These are phyloP conservation scores for Papilio dardanus DNA, from an alignment of 1,140 invertebrate genomes.

Conservation along the genomic window DNA sequence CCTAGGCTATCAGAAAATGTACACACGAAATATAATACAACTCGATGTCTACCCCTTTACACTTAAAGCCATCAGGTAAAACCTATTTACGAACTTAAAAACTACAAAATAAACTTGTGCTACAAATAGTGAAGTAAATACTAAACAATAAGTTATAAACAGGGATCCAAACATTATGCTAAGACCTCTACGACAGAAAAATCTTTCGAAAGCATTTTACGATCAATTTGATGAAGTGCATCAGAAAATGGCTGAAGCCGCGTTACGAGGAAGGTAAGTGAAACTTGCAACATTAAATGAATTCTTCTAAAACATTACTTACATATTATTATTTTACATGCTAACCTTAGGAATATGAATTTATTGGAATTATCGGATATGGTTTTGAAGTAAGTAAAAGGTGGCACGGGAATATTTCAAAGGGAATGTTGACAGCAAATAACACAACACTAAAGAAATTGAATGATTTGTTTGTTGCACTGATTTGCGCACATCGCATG, in stretches of 20 bases:
- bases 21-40: slow-evolving; percentile 86
- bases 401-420: background rate
- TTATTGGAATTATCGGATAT: slow-evolving; percentile 62
- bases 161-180: slow-evolving; percentile 80
- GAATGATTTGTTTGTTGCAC: slow-evolving; percentile 9
- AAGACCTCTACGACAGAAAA: slow-evolving; percentile 85
- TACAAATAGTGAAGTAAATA: background rate
- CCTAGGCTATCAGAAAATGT: slow-evolving; percentile 87
- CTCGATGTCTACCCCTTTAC: slow-evolving; percentile 86
- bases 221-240: slow-evolving; percentile 82
- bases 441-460: slow-evolving; percentile 2
- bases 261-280: slow-evolving; percentile 78
- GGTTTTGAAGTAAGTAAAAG: slow-evolving; percentile 61
- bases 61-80: slow-evolving; percentile 82
- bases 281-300: background rate
- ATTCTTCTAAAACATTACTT: slow-evolving; percentile 30
- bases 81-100: background rate
- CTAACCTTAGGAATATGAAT: slow-evolving; percentile 67
- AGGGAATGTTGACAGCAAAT: background rate
- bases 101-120: background rate
- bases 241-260: slow-evolving; percentile 82
- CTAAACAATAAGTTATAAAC: background rate
- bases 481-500: background rate
- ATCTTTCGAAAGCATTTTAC: slow-evolving; percentile 83
- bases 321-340: slow-evolving; percentile 55